Evolutionary conservation across 2,797 vertebrate species (phyloP), one percentile per base, ranked within the genome.

Genomic region (Gallinago nigripennis): DNA sequence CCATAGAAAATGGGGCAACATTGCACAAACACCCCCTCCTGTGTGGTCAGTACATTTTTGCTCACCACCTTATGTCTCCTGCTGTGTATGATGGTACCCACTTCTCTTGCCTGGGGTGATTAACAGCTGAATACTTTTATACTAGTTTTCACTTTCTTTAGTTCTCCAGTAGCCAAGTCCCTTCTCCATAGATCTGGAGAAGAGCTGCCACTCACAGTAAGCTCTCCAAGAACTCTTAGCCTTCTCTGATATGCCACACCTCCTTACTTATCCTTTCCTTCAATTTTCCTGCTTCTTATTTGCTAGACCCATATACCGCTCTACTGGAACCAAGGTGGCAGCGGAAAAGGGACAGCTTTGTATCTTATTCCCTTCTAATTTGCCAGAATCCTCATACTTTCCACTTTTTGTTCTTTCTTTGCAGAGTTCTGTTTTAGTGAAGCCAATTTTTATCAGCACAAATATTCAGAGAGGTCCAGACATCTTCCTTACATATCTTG

Each of bases 81-180:
- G 25, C 58, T 61, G 16, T 24, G 54, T 31, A 24, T 1, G 8
- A 39, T 6, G 24, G 18, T 37, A 35, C 9, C 23, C 1, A 0
- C 6, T 46, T 83, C 90, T 86, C 39, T 37, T 56, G 43, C 39
- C 66, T 69, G 30, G 5, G 3, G 27, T 58, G 73, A 54, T 56
- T 35, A 65, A 53, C 8, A 69, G 35, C 45, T n/a, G 4, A 54
- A 11, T 31, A 19, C 12, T 65, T 81, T 51, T 28, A 64, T 70
- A 68, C 12, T 45, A 13, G 15, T 23, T 91, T 86, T 91, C 31
- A 73, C n/a, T 86, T 63, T 35, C 19, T 45, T 77, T 60, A 35
- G 20, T 64, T 93, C 35, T n/a, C 61, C 71, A 51, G 63, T 23
- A 76, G 43, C n/a, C 30, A 77, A 16, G 41, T 82, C 16, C 19